Evolutionary conservation across 2,113 vertebrate species (phyloP).

Genomic region (Oreochromis tanganicae): DNA sequence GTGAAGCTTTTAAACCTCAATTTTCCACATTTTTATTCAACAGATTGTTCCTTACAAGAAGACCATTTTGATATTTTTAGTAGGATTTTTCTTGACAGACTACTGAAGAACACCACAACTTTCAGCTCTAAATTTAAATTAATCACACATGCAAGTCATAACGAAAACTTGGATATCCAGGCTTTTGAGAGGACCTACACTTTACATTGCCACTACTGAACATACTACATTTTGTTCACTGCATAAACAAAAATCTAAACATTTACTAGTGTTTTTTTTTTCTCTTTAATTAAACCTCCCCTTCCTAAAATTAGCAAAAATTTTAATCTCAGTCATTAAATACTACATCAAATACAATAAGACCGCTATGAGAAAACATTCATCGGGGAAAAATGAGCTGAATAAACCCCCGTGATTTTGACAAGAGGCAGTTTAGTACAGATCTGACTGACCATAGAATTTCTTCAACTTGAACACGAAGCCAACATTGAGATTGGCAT

Average conservation of each 20-base stretch:
- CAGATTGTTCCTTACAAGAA: background rate
- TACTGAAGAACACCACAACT: background rate
- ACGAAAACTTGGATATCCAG: background rate
- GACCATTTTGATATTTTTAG: background rate
- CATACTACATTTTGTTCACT: background rate
- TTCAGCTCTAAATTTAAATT: background rate
- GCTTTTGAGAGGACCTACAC: background rate
- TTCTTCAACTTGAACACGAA: conserved; percentile 9
- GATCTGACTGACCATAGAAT: background rate
- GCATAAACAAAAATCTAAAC: background rate
- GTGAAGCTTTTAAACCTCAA: background rate
- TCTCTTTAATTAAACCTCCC: background rate
- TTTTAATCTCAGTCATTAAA: background rate
- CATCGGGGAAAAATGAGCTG: background rate
- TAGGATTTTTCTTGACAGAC: background rate
- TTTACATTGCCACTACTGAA: background rate
- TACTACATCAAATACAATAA: background rate
- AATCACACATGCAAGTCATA: background rate
- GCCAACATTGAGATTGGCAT: conserved; percentile 15
- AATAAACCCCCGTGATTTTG: background rate
- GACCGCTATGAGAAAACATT: background rate
- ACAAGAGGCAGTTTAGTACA: background rate
- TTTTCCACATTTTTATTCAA: background rate
- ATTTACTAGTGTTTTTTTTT: background rate
- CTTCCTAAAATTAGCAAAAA: background rate